These are phyloP conservation scores for Anadara kagoshimensis DNA, from an alignment of 1,140 invertebrate species.

Conservation along the genomic window DNA sequence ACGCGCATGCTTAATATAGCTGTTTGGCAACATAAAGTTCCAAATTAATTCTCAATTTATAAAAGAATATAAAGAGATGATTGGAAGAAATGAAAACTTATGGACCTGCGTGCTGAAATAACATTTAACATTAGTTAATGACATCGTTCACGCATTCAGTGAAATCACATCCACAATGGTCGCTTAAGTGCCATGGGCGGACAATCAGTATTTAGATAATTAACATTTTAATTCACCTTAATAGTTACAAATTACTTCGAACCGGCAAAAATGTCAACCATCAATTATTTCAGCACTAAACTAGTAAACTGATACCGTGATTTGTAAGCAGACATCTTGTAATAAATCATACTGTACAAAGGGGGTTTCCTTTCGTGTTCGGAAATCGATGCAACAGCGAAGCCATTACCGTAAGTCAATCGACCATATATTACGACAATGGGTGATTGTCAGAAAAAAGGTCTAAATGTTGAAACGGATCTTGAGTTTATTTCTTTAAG, in stretches of 20 bases:
- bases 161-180: slow-evolving; percentile 14
- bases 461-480: slow-evolving; percentile 4
- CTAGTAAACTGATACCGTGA: slow-evolving; percentile 27
- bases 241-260: slow-evolving; percentile 40
- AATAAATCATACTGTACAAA: slow-evolving; percentile 11
- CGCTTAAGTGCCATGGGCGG: slow-evolving; percentile 13
- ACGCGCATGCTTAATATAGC: too few relatives aligned
- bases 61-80: too few relatives aligned
- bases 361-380: neutral
- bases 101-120: too few relatives aligned
- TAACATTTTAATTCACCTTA: slow-evolving; percentile 36
- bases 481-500: slow-evolving; percentile 17
- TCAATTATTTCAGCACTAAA: slow-evolving; percentile 25
- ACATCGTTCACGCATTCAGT: slow-evolving; percentile 15
- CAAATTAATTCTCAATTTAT: too few relatives aligned
- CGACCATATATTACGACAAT: slow-evolving; percentile 17
- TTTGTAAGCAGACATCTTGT: slow-evolving; percentile 3
- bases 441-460: slow-evolving; percentile 19
- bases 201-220: slow-evolving; percentile 30
- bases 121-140: slow-evolving; percentile 9
- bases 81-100: too few relatives aligned
- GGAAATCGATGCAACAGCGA: slow-evolving; percentile 18
- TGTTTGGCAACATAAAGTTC: too few relatives aligned
- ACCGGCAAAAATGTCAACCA: slow-evolving; percentile 20
- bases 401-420: slow-evolving; percentile 11